These are phyloP conservation scores for Perizoma affinitatum DNA, from an alignment of 2,888 invertebrate genomes.

Conservation along the genomic window DNA sequence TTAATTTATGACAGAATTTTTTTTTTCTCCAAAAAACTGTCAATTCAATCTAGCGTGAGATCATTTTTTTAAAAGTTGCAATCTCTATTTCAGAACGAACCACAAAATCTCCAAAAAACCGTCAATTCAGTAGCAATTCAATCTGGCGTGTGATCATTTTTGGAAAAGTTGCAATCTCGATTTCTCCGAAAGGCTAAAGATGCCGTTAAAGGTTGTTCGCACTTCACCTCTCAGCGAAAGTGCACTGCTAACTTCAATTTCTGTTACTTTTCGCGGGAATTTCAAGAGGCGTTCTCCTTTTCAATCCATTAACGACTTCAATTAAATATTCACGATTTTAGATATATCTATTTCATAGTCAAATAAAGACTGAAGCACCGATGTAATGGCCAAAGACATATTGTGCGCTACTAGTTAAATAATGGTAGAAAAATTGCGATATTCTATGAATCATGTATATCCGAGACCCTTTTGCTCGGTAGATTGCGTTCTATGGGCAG, in stretches of 20 bases:
- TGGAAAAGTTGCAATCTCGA: slow-evolving; percentile 21
- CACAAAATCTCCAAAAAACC: too few relatives aligned
- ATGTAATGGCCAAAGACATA: too few relatives aligned
- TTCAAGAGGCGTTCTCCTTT: slow-evolving; percentile 10
- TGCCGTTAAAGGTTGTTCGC: slow-evolving; percentile 40
- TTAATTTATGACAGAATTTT: too few relatives aligned
- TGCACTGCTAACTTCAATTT: slow-evolving; percentile 32
- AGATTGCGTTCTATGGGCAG: too few relatives aligned
- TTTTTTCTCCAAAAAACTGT: background rate
- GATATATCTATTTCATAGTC: too few relatives aligned
- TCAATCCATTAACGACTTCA: too few relatives aligned
- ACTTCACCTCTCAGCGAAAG: slow-evolving; percentile 37
- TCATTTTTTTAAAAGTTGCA: slow-evolving; percentile 28
- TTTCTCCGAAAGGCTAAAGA: slow-evolving; percentile 37
- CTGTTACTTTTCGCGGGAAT: slow-evolving; percentile 18
- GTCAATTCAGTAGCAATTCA: slow-evolving; percentile 19
- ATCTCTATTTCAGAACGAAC: slow-evolving; percentile 28
- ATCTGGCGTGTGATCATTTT: slow-evolving; percentile 23
- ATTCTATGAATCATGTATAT: too few relatives aligned
- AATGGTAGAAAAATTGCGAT: too few relatives aligned
- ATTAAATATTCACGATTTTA: too few relatives aligned
- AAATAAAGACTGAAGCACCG: too few relatives aligned
- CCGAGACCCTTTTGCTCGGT: too few relatives aligned
- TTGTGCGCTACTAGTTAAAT: too few relatives aligned
- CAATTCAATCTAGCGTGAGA: slow-evolving; percentile 16